These are phyloP conservation scores for Hypanus sabinus DNA, from an alignment of 2,113 vertebrate genomes.

Conservation along the genomic window DNA sequence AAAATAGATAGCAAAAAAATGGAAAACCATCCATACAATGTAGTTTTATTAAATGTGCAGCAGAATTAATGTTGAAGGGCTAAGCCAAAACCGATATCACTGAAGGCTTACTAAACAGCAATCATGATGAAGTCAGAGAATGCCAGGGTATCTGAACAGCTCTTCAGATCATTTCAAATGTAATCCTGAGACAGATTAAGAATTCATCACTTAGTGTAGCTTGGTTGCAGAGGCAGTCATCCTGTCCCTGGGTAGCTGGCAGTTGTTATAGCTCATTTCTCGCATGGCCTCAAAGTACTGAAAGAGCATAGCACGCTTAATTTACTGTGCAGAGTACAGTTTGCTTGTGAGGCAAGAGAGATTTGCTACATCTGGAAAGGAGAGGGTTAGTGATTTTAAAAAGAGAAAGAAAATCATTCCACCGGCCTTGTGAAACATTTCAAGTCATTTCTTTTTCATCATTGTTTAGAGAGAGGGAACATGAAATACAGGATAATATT, in stretches of 20 bases:
- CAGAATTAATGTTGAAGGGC: not conserved
- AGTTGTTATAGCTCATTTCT: conserved; percentile 37
- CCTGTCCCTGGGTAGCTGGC: conserved; percentile 34
- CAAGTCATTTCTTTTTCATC: not conserved
- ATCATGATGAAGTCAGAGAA: not conserved
- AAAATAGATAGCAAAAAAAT: not conserved
- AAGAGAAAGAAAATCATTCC: conserved; percentile 21
- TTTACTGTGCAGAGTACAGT: conserved; percentile 30
- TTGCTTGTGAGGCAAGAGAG: conserved; percentile 1
- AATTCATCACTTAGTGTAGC: conserved; percentile 37
- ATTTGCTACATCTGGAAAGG: conserved; percentile 30
- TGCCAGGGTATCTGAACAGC: conserved; percentile 16
- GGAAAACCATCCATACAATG: not conserved
- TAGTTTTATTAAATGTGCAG: not conserved
- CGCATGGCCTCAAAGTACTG: conserved; percentile 31
- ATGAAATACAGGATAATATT: conserved; percentile 14
- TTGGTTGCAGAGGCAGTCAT: conserved; percentile 36
- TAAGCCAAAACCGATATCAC: not conserved
- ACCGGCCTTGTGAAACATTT: not conserved
- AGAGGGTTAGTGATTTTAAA: conserved; percentile 15
- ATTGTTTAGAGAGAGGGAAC: not conserved
- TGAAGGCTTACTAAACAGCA: conserved; percentile 11
- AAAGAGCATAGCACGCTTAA: conserved; percentile 27
- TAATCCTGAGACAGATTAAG: conserved; percentile 37
- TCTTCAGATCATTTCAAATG: conserved; percentile 30